phyloP scores from a whole-genome alignment of 2,888 invertebrate genomes.

The Quadroppia sp. region DNA sequence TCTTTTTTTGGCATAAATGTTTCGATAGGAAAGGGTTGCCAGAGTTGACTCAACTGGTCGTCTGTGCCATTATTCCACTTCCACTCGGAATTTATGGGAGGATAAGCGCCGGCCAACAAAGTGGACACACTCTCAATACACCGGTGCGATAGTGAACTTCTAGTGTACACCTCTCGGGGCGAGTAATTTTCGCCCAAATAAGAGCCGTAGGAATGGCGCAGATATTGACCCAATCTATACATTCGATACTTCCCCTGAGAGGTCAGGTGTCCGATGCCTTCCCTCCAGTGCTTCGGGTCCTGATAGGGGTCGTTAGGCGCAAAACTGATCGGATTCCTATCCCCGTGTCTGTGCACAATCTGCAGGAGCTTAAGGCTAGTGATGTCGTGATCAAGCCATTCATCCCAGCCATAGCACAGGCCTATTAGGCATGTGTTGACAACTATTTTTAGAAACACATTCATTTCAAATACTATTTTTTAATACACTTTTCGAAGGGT shows the following conservation, averaged over 20 bases:
- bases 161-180: constrained; percentile 27
- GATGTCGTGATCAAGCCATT: constrained; percentile 36
- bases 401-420: neutral
- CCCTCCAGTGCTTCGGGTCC: constrained; percentile 30
- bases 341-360: constrained; percentile 41
- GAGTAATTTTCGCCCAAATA: constrained; percentile 37
- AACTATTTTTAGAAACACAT: too few species aligned
- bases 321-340: constrained; percentile 36
- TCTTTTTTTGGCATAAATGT: constrained; percentile 29
- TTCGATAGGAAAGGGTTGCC: constrained; percentile 40
- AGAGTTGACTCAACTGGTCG: neutral
- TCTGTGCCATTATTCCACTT: constrained; percentile 34
- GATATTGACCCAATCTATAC: constrained; percentile 37
- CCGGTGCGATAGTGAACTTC: constrained; percentile 38
- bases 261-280: constrained; percentile 40
- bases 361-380: constrained; percentile 33
- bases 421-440: neutral
- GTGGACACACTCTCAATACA: constrained; percentile 40
- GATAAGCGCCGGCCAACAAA: constrained; percentile 37
- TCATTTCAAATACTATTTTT: too few species aligned
- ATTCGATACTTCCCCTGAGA: constrained; percentile 36
- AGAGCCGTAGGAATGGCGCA: constrained; percentile 24
- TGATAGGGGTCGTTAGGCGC: constrained; percentile 42
- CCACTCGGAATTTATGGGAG: constrained; percentile 14
- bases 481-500: too few species aligned